phyloP scores from a whole-genome alignment of 2,113 vertebrate genomes.

The Poeciliopsis occidentalis region DNA sequence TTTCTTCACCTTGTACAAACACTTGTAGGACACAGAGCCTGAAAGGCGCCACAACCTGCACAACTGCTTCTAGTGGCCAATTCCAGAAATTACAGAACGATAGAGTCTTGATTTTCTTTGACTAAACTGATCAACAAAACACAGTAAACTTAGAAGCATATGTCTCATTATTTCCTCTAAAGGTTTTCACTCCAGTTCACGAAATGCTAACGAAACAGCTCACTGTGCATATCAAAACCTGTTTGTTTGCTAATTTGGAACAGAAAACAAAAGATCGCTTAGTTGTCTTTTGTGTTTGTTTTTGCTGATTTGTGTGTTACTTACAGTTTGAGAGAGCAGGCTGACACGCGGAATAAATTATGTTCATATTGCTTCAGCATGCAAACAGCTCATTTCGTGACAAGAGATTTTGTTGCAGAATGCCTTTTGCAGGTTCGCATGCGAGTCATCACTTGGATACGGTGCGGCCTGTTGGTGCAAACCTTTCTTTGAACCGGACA shows the following conservation, averaged over 20 bases:
- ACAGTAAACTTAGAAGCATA: no score
- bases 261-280: constrained; percentile 31
- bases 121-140: no score
- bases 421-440: constrained; percentile 7
- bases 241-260: constrained; percentile 22
- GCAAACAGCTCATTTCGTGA: constrained; percentile 6
- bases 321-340: constrained; percentile 31
- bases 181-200: constrained; percentile 6
- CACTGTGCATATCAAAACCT: constrained; percentile 2
- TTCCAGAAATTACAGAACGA: no score
- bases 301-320: constrained; percentile 42
- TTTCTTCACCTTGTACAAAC: no score
- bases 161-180: not conserved
- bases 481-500: constrained; percentile 49
- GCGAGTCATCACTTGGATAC: constrained; percentile 5
- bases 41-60: no score
- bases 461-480: constrained; percentile 37
- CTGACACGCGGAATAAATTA: constrained; percentile 32
- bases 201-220: not conserved
- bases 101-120: no score
- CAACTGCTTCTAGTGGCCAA: no score
- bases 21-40: no score
- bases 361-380: constrained; percentile 13
- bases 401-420: not conserved
- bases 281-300: constrained; percentile 10